A percentile compares a stretch with the other conserved stretches of the same genome.
phyloP scores from a whole-genome alignment of 2,888 invertebrate genomes.

The Nezara viridula region DNA sequence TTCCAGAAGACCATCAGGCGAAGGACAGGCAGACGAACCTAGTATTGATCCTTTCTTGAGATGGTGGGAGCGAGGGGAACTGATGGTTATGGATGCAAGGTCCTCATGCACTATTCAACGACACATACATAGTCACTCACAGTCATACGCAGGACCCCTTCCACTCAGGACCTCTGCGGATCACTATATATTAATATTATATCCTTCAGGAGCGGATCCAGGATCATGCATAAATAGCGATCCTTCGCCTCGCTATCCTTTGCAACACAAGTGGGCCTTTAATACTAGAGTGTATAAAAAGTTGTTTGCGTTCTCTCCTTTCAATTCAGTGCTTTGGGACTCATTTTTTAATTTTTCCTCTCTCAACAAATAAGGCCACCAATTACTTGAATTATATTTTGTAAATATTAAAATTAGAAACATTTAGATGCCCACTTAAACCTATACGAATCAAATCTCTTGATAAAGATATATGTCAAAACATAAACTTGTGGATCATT shows the following conservation, averaged over 20 bases:
- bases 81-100: slow-evolving; percentile 35
- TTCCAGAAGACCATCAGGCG: background rate
- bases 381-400: too few species aligned
- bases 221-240: background rate
- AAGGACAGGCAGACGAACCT: slow-evolving; percentile 26
- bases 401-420: too few species aligned
- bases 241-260: background rate
- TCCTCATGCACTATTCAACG: slow-evolving; percentile 32
- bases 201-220: background rate
- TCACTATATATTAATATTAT: slow-evolving; percentile 2
- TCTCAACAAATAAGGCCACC: too few species aligned
- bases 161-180: background rate
- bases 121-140: slow-evolving; percentile 18
- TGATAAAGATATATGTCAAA: too few species aligned
- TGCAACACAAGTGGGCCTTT: background rate
- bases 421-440: too few species aligned
- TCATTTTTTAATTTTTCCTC: background rate
- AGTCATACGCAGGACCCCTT: background rate
- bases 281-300: background rate
- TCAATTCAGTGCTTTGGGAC: background rate
- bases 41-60: background rate
- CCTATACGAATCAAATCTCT: too few species aligned
- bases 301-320: background rate
- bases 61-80: background rate
- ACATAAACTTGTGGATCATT: too few species aligned